Percentiles rank a stretch among this genome's conserved stretches.
These are phyloP conservation scores for Caenorhabditis latens DNA, from an alignment of 1,140 invertebrate species.

Conservation along the genomic window DNA sequence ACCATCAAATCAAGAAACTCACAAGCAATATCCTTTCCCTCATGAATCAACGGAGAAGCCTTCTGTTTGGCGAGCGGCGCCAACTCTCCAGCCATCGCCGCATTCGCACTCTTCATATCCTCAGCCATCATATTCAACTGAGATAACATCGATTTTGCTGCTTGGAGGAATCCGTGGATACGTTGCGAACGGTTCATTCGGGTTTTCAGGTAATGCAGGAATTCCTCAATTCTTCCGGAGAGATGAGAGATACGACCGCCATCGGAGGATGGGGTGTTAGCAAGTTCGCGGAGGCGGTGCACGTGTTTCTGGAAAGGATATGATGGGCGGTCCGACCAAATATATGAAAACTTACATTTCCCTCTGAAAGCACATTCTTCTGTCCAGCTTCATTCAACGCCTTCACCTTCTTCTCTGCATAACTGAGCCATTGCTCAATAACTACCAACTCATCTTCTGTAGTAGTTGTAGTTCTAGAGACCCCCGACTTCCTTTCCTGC, in stretches of 20 bases:
- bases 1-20: not conserved
- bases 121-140: conserved; percentile 73
- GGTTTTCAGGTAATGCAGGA: conserved; percentile 64
- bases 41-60: conserved; percentile 70
- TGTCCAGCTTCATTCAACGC: conserved; percentile 60
- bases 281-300: conserved; percentile 34
- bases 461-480: not conserved
- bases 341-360: too few species aligned
- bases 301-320: conserved; percentile 42
- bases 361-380: conserved; percentile 58
- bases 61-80: conserved; percentile 73
- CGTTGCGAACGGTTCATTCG: conserved; percentile 60
- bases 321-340: too few species aligned
- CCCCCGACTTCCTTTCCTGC: conserved; percentile 76
- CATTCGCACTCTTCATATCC: conserved; percentile 70
- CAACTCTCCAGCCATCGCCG: conserved; percentile 75
- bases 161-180: conserved; percentile 69
- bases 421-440: conserved; percentile 58
- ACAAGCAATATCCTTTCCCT: conserved; percentile 71
- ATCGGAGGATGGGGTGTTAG: conserved; percentile 13
- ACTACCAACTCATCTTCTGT: conserved; percentile 53
- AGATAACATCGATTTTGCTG: conserved; percentile 70
- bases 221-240: conserved; percentile 62
- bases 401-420: conserved; percentile 59
- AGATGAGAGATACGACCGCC: conserved; percentile 48